Base-by-base conservation (phyloP, 2,888 invertebrate genomes). In the Zhengitettix transpicula region DNA sequence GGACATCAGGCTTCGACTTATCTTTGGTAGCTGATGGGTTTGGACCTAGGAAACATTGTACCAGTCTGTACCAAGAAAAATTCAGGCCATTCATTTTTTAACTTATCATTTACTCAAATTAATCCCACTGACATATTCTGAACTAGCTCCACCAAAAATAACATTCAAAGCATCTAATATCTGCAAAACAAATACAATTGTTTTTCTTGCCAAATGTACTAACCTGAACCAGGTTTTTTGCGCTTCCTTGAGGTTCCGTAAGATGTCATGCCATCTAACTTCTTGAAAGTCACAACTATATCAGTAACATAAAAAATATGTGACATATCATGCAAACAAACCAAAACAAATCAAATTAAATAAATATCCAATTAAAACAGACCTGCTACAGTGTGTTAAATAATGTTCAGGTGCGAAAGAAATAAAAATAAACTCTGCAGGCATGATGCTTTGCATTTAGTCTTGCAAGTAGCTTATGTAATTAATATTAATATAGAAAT, bases 271-370 rank as follows among this genome's bases (percentile, higher is more conserved):
- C 65, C 66, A 63, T 72, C 72, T 68, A 75, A 71, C 71, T 86
- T 86, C 82, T 88, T 89, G 82, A 88, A 90, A 69, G 89, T 88
- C 75, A 89, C 88, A 79, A 88, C 85, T 86, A 63, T 56, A 60
- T 61, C 52, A 58, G 60, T 56, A 63, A 59, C 56, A 60, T 57
- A 59, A 57, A 56, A 58, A 59, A 28, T 28, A 28, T 28, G 28
- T 28, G 28, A 60, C 58, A 61, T 55, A 61, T 56, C 63, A 63
- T 63, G 63, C 63, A 16, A 58, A 58, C 52, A 61, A 51, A 59
- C 53, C 59, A 55, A 52, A 54, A 54, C 28, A 55, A 59, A 15
- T 17, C 40, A 55, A 17, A 16, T 16, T 52, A 41, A 53, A 53
- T 53, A 59, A 59, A 42, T 55, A 42, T 47, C 3, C 2, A 8